Percentiles rank a stretch among this genome's conserved stretches.
Conservation (phyloP, 1,140 invertebrate species). For the Cataglyphis hispanica region DNA sequence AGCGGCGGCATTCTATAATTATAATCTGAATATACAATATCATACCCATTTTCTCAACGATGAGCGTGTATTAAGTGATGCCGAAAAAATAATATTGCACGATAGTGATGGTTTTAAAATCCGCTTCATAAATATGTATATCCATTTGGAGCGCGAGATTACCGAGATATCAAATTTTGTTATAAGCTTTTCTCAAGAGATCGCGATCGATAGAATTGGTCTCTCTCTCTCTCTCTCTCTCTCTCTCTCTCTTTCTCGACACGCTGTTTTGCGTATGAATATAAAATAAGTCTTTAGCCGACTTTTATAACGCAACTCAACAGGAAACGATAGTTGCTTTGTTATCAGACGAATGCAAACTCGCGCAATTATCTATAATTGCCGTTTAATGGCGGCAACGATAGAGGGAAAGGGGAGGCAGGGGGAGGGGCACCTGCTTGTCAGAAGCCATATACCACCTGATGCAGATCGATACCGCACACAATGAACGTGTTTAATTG, state of each 20-base stretch:
- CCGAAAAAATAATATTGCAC: conserved; percentile 7
- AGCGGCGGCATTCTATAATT: conserved; percentile 20
- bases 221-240: conserved; percentile 7
- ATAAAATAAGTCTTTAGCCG: conserved; percentile 45
- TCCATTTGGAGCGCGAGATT: conserved; percentile 11
- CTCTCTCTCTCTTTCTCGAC: conserved; percentile 16
- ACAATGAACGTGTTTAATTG: conserved; percentile 65
- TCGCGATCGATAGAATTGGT: conserved; percentile 12
- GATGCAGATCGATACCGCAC: conserved; percentile 66
- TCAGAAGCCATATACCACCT: conserved; percentile 49
- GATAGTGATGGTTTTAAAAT: background rate
- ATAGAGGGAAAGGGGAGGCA: background rate
- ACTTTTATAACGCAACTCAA: conserved; percentile 38
- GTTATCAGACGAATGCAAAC: conserved; percentile 74
- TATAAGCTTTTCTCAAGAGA: conserved; percentile 61
- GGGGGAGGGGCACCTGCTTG: conserved; percentile 49
- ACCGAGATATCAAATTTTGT: conserved; percentile 42
- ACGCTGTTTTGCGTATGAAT: conserved; percentile 16
- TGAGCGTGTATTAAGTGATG: conserved; percentile 8
- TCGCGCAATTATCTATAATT: conserved; percentile 76
- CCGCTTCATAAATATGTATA: conserved; percentile 53
- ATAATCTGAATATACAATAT: conserved; percentile 21
- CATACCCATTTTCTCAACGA: conserved; percentile 37
- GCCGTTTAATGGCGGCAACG: conserved; percentile 72
- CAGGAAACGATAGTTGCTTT: conserved; percentile 73